These are phyloP conservation scores for Premnoplex brunnescens DNA, from an alignment of 2,797 vertebrate genomes.

Conservation along the genomic window DNA sequence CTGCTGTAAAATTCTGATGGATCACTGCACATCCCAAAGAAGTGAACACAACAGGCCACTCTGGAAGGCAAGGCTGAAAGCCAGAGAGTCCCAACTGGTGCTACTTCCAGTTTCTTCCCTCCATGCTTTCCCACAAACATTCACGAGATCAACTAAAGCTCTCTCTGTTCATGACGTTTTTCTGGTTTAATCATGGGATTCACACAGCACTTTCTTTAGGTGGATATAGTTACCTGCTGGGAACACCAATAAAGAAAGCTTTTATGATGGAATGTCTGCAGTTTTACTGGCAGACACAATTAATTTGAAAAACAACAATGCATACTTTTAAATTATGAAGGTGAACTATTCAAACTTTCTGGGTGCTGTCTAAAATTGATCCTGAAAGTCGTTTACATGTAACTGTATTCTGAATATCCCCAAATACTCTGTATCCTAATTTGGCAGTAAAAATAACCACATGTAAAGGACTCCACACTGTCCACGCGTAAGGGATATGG, in stretches of 20 bases:
- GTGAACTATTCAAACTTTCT: neutral
- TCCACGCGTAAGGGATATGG: neutral
- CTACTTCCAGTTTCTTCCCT: neutral
- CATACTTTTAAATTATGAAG: neutral
- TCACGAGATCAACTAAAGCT: neutral
- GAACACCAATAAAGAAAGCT: neutral
- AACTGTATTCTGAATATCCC: neutral
- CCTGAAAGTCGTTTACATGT: neutral
- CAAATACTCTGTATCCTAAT: neutral
- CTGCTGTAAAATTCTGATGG: neutral
- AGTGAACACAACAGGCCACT: neutral
- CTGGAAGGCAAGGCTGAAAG: neutral
- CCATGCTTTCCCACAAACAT: accelerated
- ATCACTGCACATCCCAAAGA: neutral
- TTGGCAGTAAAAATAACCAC: neutral
- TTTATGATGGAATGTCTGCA: neutral
- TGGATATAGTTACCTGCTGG: neutral
- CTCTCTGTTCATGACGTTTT: neutral
- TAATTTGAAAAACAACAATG: neutral
- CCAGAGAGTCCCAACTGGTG: neutral
- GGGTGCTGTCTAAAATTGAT: neutral
- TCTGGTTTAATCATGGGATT: neutral
- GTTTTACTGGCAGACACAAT: neutral
- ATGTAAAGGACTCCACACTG: neutral
- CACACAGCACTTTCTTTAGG: neutral